Base-by-base conservation (phyloP, 1,140 invertebrate species). In the Ganaspis sp. region DNA sequence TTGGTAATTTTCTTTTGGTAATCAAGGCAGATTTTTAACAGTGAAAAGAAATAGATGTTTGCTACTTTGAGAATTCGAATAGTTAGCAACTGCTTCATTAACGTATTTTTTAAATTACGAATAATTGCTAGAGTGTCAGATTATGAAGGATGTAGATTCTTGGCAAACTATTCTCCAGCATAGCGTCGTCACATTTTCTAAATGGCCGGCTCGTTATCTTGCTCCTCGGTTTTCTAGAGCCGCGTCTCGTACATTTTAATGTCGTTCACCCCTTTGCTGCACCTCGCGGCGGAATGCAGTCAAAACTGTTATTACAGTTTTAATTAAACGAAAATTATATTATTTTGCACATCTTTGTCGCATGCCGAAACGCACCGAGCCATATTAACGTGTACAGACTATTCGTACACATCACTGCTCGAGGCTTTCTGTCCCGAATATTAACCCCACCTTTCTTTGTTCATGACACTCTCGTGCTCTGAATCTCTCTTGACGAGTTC, bases 271-370 rank as follows among this genome's bases (percentile, higher is more conserved):
- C 9, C 49, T 26, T 69, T 29, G 11, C 49, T 42, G 21, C 34
- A 15, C 71, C 17, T 69, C 26, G 29, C 34, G 29, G 21, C 58
- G 83, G 80, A 85, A 85, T 82, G 83, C 77, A 72, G 77, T 76
- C 79, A 77, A 81, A 84, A 84, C 84, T 84, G 80, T 85, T 87
- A 86, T 85, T 83, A 82, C 83, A 78, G 77, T 86, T 86, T 86
- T 86, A 86, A 86, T 86, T 86, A 86, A 86, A 86, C 80, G 84
- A 83, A 85, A 85, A 86, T 86, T 83, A 86, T 83, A 85, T 83
- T 80, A 79, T 86, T 86, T 84, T 78, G 49, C 84, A 82, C 83
- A 84, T 84, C 78, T 76, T 86, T 84, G 81, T 86, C 72, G 80
- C 75, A 72, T 78, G 71, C 69, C 72, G 34, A 78, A 70, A 69